A percentile compares a stretch with the other conserved stretches of the same genome.
These are phyloP conservation scores for Pterobdella sp. DNA, from an alignment of 2,888 invertebrate species.

Conservation along the genomic window DNA sequence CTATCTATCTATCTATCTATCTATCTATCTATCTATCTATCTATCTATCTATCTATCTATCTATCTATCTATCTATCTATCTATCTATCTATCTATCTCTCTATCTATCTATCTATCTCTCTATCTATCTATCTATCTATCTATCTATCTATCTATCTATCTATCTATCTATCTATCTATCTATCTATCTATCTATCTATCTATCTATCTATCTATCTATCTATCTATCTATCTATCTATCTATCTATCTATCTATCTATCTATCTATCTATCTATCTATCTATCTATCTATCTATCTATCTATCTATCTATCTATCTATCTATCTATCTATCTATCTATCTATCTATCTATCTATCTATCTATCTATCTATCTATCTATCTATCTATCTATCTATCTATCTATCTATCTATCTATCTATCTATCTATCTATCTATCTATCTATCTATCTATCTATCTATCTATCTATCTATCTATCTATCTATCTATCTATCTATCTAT, in stretches of 20 bases:
- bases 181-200: neutral
- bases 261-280: conserved; percentile 42
- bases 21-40: neutral
- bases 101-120: conserved; percentile 95
- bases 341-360: neutral
- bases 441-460: neutral
- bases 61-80: neutral
- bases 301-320: neutral
- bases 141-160: neutral
- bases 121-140: neutral
- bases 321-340: neutral
- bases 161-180: neutral
- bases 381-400: conserved; percentile 98
- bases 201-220: neutral
- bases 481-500: neutral
- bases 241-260: conserved; percentile 99
- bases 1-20: neutral
- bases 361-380: neutral
- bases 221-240: conserved; percentile 55
- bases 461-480: neutral
- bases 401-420: conserved; percentile 61
- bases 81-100: conserved; percentile 63
- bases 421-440: neutral
- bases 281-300: neutral
- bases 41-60: neutral